Conservation (phyloP, 2,113 vertebrate species). For the Cyanistes caeruleus region DNA sequence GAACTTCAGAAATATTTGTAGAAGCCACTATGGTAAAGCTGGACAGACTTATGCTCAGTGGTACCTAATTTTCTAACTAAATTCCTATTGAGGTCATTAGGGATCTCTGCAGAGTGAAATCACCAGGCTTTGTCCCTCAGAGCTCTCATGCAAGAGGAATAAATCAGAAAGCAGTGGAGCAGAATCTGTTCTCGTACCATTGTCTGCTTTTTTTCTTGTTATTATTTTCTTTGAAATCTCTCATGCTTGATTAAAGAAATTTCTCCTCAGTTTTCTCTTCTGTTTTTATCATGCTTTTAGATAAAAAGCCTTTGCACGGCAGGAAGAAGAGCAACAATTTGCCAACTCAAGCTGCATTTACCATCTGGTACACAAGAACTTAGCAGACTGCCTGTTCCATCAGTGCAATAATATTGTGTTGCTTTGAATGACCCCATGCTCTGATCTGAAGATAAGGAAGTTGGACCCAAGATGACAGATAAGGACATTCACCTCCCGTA, state of each 20-base stretch:
- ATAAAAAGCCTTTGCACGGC: slow-evolving; percentile 45
- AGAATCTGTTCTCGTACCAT: background rate
- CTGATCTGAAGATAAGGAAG: slow-evolving; percentile 27
- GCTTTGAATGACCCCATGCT: slow-evolving; percentile 35
- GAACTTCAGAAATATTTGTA: background rate
- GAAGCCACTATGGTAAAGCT: background rate
- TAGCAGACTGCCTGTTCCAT: slow-evolving; percentile 42
- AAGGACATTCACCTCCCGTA: slow-evolving; percentile 3
- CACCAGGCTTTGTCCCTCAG: background rate
- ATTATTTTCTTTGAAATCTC: slow-evolving; percentile 30
- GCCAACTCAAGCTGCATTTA: slow-evolving; percentile 63
- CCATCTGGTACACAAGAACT: slow-evolving; percentile 58
- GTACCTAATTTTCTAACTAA: slow-evolving; percentile 10
- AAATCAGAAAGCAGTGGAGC: slow-evolving; percentile 2
- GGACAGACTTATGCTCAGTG: background rate
- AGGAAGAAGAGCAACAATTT: slow-evolving; percentile 70
- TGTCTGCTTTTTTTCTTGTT: background rate
- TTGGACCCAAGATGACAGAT: slow-evolving; percentile 40
- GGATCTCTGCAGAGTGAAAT: background rate
- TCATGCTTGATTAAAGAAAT: slow-evolving; percentile 51
- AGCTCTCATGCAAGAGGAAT: background rate
- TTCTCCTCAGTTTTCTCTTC: slow-evolving; percentile 33
- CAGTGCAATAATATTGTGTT: slow-evolving; percentile 22
- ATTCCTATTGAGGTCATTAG: background rate
- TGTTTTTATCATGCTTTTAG: slow-evolving; percentile 40